These are phyloP conservation scores for Cossypha niveicapilla DNA, from an alignment of 2,797 vertebrate genomes.

Conservation along the genomic window DNA sequence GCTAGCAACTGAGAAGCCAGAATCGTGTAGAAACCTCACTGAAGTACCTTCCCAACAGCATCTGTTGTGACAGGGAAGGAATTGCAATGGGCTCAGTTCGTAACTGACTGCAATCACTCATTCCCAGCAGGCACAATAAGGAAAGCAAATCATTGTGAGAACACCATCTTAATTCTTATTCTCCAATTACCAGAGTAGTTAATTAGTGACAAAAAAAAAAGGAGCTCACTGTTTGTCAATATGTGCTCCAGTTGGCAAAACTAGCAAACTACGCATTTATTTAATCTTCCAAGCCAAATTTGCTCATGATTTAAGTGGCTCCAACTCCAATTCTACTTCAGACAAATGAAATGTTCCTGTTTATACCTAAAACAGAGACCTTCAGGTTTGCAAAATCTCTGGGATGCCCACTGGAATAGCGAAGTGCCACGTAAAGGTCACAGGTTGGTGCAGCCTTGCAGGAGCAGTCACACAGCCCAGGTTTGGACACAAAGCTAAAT, in stretches of 20 bases:
- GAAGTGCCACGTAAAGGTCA: not conserved
- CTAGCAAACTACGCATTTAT: conserved; percentile 44
- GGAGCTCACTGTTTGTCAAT: conserved; percentile 61
- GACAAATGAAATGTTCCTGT: not conserved
- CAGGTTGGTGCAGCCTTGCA: not conserved
- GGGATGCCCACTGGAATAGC: not conserved
- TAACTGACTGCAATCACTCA: conserved; percentile 34
- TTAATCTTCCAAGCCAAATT: conserved; percentile 41
- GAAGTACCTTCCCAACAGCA: not conserved
- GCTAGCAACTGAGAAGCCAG: not conserved
- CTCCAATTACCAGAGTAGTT: conserved; percentile 49
- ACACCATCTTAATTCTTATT: conserved; percentile 47
- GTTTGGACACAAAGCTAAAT: not conserved
- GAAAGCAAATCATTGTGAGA: conserved; percentile 29
- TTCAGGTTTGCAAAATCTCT: not conserved
- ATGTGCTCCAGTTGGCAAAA: conserved; percentile 61
- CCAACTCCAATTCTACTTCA: not conserved
- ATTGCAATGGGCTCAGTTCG: not conserved
- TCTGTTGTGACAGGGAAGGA: conserved; percentile 12
- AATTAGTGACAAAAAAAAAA: conserved; percentile 43
- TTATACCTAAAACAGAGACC: not conserved
- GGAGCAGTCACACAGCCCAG: not conserved
- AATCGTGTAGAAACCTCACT: not conserved
- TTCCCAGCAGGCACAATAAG: conserved; percentile 51
- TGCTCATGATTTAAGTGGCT: conserved; percentile 39